These are phyloP conservation scores for Zosterops lateralis DNA, from an alignment of 2,113 vertebrate genomes.

Conservation along the genomic window DNA sequence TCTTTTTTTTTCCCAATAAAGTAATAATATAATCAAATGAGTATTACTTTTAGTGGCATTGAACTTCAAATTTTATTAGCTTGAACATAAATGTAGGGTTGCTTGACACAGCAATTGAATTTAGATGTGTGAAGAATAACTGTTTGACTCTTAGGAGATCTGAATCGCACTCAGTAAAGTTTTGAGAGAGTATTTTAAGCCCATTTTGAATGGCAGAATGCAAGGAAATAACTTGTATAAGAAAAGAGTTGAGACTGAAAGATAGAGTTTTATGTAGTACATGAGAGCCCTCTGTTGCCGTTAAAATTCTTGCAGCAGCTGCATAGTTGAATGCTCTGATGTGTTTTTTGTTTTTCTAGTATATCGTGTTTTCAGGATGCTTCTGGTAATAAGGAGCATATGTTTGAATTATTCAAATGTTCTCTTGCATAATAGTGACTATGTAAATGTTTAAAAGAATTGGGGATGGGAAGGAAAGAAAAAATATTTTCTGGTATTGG, in stretches of 20 bases:
- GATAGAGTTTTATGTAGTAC: background rate
- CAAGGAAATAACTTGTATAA: background rate
- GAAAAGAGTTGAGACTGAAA: background rate
- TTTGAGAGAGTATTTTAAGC: background rate
- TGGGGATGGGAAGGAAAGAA: background rate
- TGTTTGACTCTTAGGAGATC: background rate
- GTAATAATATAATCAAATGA: background rate
- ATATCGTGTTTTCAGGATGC: background rate
- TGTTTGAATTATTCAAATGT: background rate
- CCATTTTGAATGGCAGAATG: background rate
- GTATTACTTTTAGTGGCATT: background rate
- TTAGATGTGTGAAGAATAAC: background rate
- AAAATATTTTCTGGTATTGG: background rate
- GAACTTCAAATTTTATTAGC: background rate
- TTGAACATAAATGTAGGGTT: background rate
- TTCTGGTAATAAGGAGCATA: background rate
- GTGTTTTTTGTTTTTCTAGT: background rate
- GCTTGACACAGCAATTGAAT: background rate
- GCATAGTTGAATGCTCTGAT: background rate
- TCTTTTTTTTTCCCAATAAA: background rate
- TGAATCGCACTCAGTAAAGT: background rate
- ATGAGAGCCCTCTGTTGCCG: slow-evolving; percentile 54
- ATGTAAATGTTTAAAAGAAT: background rate
- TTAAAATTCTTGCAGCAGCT: slow-evolving; percentile 21
- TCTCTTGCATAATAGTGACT: background rate